Conservation (phyloP, 2,888 invertebrate species). For the Lithophane ornitopus region DNA sequence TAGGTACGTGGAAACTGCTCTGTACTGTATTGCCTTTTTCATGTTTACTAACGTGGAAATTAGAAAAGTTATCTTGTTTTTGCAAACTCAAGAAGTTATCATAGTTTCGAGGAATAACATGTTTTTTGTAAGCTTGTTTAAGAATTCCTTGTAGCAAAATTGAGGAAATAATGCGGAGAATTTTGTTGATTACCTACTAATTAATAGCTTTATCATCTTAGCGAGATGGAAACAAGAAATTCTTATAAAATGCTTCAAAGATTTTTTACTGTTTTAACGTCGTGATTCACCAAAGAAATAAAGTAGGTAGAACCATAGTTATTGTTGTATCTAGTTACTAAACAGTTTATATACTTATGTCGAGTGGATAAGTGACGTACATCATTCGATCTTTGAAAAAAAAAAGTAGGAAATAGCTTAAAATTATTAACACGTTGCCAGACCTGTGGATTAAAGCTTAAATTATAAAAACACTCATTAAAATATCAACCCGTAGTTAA, state of each 20-base stretch:
- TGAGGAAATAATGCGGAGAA: constrained; percentile 9
- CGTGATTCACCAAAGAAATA: neutral
- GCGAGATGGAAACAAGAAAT: constrained; percentile 7
- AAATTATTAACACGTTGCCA: neutral
- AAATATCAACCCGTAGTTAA: constrained; percentile 18
- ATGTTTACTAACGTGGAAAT: constrained; percentile 22
- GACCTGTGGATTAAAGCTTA: constrained; percentile 10
- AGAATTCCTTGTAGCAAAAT: constrained; percentile 14
- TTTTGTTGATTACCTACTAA: constrained; percentile 16
- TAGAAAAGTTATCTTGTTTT: constrained; percentile 37
- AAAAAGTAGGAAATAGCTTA: neutral
- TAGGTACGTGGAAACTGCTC: constrained; percentile 13
- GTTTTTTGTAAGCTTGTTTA: constrained; percentile 2
- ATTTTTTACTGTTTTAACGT: neutral
- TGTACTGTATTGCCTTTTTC: constrained; percentile 2
- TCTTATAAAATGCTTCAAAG: neutral
- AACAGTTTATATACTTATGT: neutral
- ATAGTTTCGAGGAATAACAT: neutral
- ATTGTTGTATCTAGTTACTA: neutral
- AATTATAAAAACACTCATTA: constrained; percentile 15
- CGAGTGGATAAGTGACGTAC: neutral
- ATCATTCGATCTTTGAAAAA: neutral
- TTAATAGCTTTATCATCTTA: constrained; percentile 4
- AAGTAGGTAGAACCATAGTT: neutral
- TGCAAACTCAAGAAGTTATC: constrained; percentile 6